Evolutionary conservation across 2,113 vertebrate genomes (phyloP).

Genomic region (Peucedramus taeniatus): DNA sequence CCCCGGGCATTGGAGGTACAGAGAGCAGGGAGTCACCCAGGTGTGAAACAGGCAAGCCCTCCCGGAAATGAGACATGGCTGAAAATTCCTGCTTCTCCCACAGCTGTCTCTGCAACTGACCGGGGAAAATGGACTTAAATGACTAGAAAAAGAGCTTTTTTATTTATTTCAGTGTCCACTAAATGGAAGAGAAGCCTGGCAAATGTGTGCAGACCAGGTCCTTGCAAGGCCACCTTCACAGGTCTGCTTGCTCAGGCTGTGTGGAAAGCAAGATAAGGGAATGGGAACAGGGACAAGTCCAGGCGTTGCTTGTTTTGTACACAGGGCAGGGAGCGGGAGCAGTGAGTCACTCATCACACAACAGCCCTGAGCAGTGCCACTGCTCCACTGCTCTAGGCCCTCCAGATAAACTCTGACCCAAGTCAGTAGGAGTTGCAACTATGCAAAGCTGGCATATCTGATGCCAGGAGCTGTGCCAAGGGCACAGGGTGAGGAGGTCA

Average conservation of each 20-base stretch:
- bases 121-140: background rate
- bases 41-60: background rate
- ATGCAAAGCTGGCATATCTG: background rate
- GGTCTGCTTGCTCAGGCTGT: background rate
- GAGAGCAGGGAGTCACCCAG: background rate
- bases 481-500: conserved; percentile 31
- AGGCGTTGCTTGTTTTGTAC: background rate
- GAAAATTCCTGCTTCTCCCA: background rate
- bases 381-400: background rate
- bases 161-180: background rate
- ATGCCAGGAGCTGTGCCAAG: conserved; percentile 21
- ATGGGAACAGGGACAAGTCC: background rate
- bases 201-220: rapidly evolving
- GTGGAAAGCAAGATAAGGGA: background rate
- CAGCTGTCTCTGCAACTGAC: background rate
- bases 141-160: background rate
- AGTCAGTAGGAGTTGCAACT: background rate
- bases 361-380: background rate
- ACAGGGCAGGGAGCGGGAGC: background rate
- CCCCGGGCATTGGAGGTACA: background rate
- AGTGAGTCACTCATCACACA: background rate
- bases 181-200: background rate
- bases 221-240: background rate
- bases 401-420: background rate
- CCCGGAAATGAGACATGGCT: background rate